Evolutionary conservation across 2,888 invertebrate genomes (phyloP), one percentile per base, ranked within the genome.

Genomic region (Yponomeuta sedellus): DNA sequence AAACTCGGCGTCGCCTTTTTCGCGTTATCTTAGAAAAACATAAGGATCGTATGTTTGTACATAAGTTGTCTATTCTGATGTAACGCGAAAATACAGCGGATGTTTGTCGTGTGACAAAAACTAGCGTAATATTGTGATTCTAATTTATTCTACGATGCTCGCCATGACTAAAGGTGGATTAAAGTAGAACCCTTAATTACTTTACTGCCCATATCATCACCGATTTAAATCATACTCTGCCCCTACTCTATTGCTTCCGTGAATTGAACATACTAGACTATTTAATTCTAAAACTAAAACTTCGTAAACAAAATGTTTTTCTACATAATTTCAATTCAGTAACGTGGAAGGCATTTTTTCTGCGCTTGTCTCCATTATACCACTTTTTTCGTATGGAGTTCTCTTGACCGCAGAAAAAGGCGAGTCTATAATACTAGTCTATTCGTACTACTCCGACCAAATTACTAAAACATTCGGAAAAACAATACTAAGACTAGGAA

Each of bases 101-200:
- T 63, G 63, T 63, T 63, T 63, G 62, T n/a, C 12, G 20, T 28
- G 39, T 39, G 62, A 39, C 62, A 62, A 61, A 62, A 10, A 22
- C 44, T 59, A 59, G 20, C 20, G 59, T 59, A 59, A 22, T 22
- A 59, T 59, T 59, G 59, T 22, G 59, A 59, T 25, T 20, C 20
- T 59, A 59, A 22, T 59, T 59, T 59, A 20, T 59, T 22, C 22
- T 59, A 59, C 25, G 22, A 16, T 52, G 44, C 44, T 52, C 44
- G 44, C 44, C 16, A 52, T 52, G 44, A 52, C 44, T 52, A 16
- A 52, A 52, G 44, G 44, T 3, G 44, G 44, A 52, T 52, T 52
- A 52, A 16, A 52, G 44, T 52, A 52, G 44, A 52, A 52, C 44
- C 44, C 16, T 52, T 52, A 1, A 52, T 52, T 52, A 52, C 2